Percentiles rank a stretch among this genome's conserved stretches.
Evolutionary conservation across 2,797 vertebrate species (phyloP).

Genomic region (Trematomus bernacchii): DNA sequence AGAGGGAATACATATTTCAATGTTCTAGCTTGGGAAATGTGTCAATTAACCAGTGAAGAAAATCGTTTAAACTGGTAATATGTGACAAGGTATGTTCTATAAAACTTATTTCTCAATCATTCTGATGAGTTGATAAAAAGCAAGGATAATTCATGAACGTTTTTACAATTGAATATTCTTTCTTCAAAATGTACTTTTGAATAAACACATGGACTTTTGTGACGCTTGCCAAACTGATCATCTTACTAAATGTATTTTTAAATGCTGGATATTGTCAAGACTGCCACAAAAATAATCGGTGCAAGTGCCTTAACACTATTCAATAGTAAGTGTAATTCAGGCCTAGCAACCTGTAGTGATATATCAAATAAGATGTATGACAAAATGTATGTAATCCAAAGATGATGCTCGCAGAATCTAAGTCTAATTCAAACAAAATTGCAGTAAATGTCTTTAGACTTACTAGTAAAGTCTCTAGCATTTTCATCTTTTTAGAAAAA

Average conservation of each 20-base stretch:
- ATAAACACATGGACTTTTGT: constrained; percentile 43
- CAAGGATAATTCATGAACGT: constrained; percentile 21
- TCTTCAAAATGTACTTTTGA: constrained; percentile 40
- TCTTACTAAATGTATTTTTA: constrained; percentile 35
- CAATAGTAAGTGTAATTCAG: constrained; percentile 18
- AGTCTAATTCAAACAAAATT: constrained; percentile 18
- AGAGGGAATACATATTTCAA: constrained; percentile 94
- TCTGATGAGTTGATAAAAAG: constrained; percentile 56
- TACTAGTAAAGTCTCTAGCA: constrained; percentile 14
- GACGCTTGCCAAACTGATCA: constrained; percentile 25
- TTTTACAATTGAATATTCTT: constrained; percentile 38
- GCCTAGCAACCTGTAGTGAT: constrained; percentile 8
- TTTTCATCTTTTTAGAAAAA: constrained; percentile 32
- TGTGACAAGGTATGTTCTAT: constrained; percentile 58
- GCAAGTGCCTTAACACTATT: constrained; percentile 21
- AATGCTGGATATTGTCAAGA: constrained; percentile 37
- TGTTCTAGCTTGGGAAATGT: constrained; percentile 90
- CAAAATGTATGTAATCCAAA: constrained; percentile 31
- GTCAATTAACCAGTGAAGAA: constrained; percentile 73
- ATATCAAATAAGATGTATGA: constrained; percentile 20
- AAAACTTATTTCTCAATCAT: constrained; percentile 65
- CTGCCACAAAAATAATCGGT: constrained; percentile 63
- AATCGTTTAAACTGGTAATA: constrained; percentile 61
- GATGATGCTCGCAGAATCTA: constrained; percentile 12
- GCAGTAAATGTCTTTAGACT: neutral